Percentiles rank a stretch among this genome's conserved stretches.
Evolutionary conservation across 2,888 invertebrate genomes (phyloP).

Genomic region (Sisyra terminalis): DNA sequence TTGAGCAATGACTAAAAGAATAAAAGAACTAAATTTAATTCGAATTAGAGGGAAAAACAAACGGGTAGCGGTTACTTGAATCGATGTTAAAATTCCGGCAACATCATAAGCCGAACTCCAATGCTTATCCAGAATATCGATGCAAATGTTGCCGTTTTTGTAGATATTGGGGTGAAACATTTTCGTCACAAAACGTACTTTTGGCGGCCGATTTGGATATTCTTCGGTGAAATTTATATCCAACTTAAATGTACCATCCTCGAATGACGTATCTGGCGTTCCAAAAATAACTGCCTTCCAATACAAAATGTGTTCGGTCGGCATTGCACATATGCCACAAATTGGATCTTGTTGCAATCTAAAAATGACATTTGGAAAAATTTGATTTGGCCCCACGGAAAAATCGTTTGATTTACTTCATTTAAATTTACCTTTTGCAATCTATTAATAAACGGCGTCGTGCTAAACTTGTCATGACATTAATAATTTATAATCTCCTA

Average conservation of each 20-base stretch:
- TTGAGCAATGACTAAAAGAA: not conserved
- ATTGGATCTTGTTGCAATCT: slow-evolving; percentile 2
- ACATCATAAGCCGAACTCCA: slow-evolving; percentile 1
- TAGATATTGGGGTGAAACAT: slow-evolving; percentile 1
- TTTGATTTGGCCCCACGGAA: no score
- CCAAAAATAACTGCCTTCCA: slow-evolving; percentile 1
- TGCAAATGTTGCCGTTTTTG: not conserved
- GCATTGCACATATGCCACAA: slow-evolving; percentile 1
- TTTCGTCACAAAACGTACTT: not conserved
- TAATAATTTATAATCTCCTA: no score
- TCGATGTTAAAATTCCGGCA: not conserved
- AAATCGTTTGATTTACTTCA: no score
- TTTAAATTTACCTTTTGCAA: no score
- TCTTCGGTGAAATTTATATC: not conserved
- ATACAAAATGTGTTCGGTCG: not conserved
- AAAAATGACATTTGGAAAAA: not conserved
- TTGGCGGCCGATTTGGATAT: not conserved
- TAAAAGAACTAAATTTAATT: not conserved
- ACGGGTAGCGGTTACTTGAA: not conserved
- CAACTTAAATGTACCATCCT: slow-evolving; percentile 2
- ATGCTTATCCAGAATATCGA: not conserved
- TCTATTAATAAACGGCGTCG: no score
- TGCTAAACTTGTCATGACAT: no score
- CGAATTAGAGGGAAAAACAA: not conserved
- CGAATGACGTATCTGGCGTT: not conserved